Evolutionary conservation across 2,113 vertebrate genomes (phyloP), one percentile per base, ranked within the genome.

Genomic region (Delphinus delphis): DNA sequence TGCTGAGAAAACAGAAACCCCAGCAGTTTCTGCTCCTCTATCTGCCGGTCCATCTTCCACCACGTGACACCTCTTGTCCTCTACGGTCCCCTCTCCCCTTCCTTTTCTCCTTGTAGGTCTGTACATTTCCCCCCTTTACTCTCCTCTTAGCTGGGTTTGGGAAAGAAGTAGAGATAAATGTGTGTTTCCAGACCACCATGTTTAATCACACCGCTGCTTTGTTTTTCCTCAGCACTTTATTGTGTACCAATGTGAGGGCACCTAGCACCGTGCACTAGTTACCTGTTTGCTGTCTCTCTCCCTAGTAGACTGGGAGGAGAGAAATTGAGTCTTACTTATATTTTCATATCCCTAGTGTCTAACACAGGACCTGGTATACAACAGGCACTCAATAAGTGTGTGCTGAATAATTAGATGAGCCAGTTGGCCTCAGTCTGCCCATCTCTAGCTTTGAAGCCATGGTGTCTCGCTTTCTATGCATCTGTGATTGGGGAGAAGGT

Each of bases 1-100:
- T 60, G 58, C 93, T 53, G 41, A 55, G 88, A 53, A 85, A 76
- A 79, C 71, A 76, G 92, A 62, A 36, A n/a, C 50, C 31, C 15
- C 7, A 33, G 76, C 73, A 12, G 13, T 5, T 3, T 15, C 28
- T 1, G 0, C 33, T 31, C 26, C 31, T 73, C 68, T 7, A 0
- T 28, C 60, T 76, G 86, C 67, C 28, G 21, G 74, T 23, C 60
- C 20, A 10, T 44, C 67, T 82, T 63, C 60, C 18, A 31, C 3
- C 11, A 1, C 2, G 26, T n/a, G 38, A 31, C 31, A 1, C 21
- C 41, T 21, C 50, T 10, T 8, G 5, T 21, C n/a, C 50, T 36
- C 82, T 28, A 0, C 11, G 6, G 31, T 20, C 65, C 31, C 92
- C 36, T 25, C 73, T 85, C 65, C 44, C 26, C 3, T 88, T 53